These are phyloP conservation scores for Colletes gigas DNA, from an alignment of 1,140 invertebrate species.

Conservation along the genomic window DNA sequence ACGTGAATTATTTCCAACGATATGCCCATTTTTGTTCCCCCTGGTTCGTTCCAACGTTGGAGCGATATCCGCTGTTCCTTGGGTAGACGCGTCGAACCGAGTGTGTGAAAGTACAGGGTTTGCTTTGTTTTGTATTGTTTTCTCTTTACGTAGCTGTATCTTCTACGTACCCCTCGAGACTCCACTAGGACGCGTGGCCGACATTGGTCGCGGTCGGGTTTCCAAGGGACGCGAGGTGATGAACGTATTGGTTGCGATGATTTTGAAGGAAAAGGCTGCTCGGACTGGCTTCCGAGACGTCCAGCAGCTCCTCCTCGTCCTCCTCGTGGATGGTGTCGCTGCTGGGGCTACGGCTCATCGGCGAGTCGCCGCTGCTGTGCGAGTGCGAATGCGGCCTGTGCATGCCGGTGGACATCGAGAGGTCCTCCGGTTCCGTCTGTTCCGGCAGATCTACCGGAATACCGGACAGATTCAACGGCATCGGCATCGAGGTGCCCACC, in stretches of 20 bases:
- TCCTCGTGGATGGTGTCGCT: slow-evolving; percentile 66
- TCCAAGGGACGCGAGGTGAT: slow-evolving; percentile 36
- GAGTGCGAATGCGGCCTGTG: slow-evolving; percentile 70
- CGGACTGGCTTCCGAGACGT: slow-evolving; percentile 66
- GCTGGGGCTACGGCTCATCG: slow-evolving; percentile 71
- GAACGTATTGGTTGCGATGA: slow-evolving; percentile 18
- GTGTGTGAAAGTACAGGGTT: not conserved
- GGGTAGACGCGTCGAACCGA: slow-evolving; percentile 20
- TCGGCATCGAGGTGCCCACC: slow-evolving; percentile 40
- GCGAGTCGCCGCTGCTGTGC: slow-evolving; percentile 73
- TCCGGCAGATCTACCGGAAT: slow-evolving; percentile 84
- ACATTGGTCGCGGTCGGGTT: slow-evolving; percentile 48
- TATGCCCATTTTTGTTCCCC: not conserved
- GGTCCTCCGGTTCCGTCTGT: slow-evolving; percentile 94
- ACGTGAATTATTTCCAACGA: not conserved
- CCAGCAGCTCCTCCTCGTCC: slow-evolving; percentile 68
- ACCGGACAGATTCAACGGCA: slow-evolving; percentile 72
- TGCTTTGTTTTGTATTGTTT: not conserved
- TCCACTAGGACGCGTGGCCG: slow-evolving; percentile 69
- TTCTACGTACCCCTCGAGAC: slow-evolving; percentile 43
- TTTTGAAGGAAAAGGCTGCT: slow-evolving; percentile 68
- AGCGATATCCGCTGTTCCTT: not conserved
- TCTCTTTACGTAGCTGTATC: not conserved
- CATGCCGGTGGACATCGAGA: slow-evolving; percentile 83
- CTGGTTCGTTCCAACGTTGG: not conserved